phyloP scores from a whole-genome alignment of 37 sponge, comb jelly and placozoan species.

The Spongilla lacustris region DNA sequence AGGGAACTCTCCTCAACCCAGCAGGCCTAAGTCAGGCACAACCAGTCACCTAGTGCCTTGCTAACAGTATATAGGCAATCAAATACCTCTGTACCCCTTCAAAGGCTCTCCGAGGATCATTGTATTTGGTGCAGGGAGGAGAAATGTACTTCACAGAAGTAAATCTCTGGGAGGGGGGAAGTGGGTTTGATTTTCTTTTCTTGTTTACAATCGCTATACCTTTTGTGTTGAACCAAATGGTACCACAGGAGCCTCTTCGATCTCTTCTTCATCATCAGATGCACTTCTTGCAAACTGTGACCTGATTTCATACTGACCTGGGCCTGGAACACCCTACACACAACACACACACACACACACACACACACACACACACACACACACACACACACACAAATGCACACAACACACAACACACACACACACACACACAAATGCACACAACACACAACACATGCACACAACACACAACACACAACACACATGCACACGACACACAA shows the following conservation, averaged over 20 bases:
- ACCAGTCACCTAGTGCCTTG: not conserved
- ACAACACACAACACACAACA: not conserved
- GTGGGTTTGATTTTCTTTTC: too few species aligned
- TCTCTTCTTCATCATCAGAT: not conserved
- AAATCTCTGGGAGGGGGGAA: too few species aligned
- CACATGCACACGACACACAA: too few species aligned
- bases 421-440: not conserved
- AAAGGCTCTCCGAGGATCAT: constrained; percentile 89
- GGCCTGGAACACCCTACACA: constrained; percentile 84
- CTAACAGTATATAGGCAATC: too few species aligned
- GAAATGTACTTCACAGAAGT: constrained; percentile 26
- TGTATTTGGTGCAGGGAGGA: constrained; percentile 87
- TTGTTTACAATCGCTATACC: constrained; percentile 32
- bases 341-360: not conserved
- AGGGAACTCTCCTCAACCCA: constrained; percentile 85
- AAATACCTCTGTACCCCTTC: constrained; percentile 56
- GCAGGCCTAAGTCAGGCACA: constrained; percentile 33
- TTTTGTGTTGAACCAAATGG: constrained; percentile 85
- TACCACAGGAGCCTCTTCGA: constrained; percentile 14
- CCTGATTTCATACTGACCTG: constrained; percentile 83
- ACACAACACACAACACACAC: constrained; percentile 8
- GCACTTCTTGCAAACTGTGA: constrained; percentile 61
- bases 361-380: not conserved
- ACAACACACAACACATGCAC: too few species aligned
- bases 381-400: not conserved